A percentile compares a stretch with the other conserved stretches of the same genome.
phyloP scores from a whole-genome alignment of 2,113 vertebrate species.

The Forbesichthys agassizii region DNA sequence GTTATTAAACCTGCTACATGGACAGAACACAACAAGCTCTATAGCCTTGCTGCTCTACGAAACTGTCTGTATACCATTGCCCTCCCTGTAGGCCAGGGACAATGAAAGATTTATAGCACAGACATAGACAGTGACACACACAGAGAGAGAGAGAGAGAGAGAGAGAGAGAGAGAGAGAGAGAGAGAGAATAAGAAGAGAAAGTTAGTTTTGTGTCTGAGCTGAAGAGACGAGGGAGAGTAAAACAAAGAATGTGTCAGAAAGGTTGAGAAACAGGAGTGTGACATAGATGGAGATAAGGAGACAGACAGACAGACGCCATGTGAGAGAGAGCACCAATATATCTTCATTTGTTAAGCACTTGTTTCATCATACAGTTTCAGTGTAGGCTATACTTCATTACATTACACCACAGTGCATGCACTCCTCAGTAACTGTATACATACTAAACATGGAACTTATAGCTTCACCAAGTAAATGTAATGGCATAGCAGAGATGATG shows the following conservation, averaged over 20 bases:
- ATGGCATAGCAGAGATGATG: too few species aligned
- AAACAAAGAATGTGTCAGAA: not conserved
- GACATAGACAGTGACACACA: not conserved
- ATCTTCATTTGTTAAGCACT: too few species aligned
- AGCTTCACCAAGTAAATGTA: too few species aligned
- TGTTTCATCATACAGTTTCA: too few species aligned
- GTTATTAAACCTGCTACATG: not conserved
- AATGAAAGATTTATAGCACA: constrained; percentile 35
- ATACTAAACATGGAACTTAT: not conserved
- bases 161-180: constrained; percentile 7
- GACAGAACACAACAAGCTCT: not conserved
- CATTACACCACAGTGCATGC: not conserved
- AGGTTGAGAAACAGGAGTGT: not conserved
- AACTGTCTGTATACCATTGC: constrained; percentile 4
- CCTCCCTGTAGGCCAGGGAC: not conserved
- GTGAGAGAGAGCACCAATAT: too few species aligned
- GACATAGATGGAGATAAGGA: not conserved
- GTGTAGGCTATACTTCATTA: not conserved
- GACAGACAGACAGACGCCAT: not conserved
- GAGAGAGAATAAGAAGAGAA: not conserved
- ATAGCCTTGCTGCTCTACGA: not conserved
- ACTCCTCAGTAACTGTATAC: not conserved
- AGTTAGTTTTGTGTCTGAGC: not conserved
- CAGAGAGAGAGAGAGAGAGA: constrained; percentile 3
- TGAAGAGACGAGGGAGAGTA: not conserved